A percentile compares a stretch with the other conserved stretches of the same genome.
These are phyloP conservation scores for Elymnias hypermnestra DNA, from an alignment of 1,140 invertebrate species.

Conservation along the genomic window DNA sequence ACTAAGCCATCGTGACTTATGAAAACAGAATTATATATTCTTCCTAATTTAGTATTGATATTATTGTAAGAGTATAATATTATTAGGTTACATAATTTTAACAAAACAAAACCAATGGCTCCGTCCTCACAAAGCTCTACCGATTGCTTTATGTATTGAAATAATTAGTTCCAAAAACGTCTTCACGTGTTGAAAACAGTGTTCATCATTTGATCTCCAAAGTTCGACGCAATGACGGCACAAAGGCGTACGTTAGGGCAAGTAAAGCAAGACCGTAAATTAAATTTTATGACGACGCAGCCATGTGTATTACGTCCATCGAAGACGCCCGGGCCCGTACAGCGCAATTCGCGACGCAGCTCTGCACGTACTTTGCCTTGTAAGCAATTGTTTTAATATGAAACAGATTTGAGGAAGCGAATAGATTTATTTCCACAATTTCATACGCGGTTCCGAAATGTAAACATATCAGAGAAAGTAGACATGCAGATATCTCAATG, in stretches of 20 bases:
- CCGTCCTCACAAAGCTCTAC: too few species aligned
- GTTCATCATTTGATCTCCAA: constrained; percentile 31
- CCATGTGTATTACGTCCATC: constrained; percentile 54
- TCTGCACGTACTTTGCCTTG: constrained; percentile 18
- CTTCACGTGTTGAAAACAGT: constrained; percentile 27
- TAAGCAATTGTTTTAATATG: constrained; percentile 34
- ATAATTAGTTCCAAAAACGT: constrained; percentile 15
- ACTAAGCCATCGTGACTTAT: too few species aligned
- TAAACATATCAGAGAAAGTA: constrained; percentile 19
- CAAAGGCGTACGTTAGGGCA: constrained; percentile 30
- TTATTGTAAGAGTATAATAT: too few species aligned
- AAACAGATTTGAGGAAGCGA: constrained; percentile 41
- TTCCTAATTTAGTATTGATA: too few species aligned
- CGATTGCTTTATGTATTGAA: constrained; percentile 13
- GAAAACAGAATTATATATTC: too few species aligned
- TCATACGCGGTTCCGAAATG: constrained; percentile 19
- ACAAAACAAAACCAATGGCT: too few species aligned
- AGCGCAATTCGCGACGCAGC: constrained; percentile 25
- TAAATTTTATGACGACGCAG: constrained; percentile 58
- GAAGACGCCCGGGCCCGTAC: constrained; percentile 19
- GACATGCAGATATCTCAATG: neutral
- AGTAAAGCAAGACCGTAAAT: constrained; percentile 42
- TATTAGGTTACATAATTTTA: too few species aligned
- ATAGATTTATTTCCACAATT: constrained; percentile 32
- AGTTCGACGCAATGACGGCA: constrained; percentile 20